Conservation (phyloP, 2,113 vertebrate species). For the Forbesichthys agassizii region DNA sequence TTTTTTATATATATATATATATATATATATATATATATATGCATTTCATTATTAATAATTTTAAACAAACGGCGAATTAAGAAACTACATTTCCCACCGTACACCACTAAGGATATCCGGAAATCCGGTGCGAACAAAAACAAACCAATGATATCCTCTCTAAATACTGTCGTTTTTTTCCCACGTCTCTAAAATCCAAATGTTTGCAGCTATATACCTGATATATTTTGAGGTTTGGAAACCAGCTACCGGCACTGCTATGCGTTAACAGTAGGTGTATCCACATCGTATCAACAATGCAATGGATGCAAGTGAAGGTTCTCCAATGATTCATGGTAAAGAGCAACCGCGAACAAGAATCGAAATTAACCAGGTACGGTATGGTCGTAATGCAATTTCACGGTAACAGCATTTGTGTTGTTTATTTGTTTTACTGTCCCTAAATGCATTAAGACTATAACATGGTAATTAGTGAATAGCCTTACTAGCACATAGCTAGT, state of each 20-base stretch:
- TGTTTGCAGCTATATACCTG: not conserved
- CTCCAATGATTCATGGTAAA: slow-evolving; percentile 50
- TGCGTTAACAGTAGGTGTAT: slow-evolving; percentile 6
- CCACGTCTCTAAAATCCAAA: not conserved
- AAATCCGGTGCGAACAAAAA: not conserved
- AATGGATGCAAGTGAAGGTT: slow-evolving; percentile 42
- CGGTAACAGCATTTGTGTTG: not conserved
- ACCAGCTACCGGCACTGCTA: not conserved
- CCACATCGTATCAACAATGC: slow-evolving; percentile 29
- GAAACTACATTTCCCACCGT: not conserved
- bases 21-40: no score
- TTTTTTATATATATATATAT: no score
- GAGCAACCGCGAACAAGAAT: slow-evolving; percentile 24
- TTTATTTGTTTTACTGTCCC: no score
- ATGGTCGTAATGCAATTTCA: not conserved
- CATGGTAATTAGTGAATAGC: no score
- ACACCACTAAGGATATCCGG: slow-evolving; percentile 24
- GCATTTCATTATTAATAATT: no score
- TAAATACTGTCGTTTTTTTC: not conserved
- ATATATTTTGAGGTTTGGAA: not conserved
- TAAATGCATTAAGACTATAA: no score
- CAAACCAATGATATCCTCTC: not conserved
- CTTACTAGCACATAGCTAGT: not conserved
- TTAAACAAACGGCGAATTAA: not conserved
- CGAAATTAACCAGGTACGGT: slow-evolving; percentile 19